phyloP scores from a whole-genome alignment of 2,797 vertebrate species.

The Phalloptychus januarius region DNA sequence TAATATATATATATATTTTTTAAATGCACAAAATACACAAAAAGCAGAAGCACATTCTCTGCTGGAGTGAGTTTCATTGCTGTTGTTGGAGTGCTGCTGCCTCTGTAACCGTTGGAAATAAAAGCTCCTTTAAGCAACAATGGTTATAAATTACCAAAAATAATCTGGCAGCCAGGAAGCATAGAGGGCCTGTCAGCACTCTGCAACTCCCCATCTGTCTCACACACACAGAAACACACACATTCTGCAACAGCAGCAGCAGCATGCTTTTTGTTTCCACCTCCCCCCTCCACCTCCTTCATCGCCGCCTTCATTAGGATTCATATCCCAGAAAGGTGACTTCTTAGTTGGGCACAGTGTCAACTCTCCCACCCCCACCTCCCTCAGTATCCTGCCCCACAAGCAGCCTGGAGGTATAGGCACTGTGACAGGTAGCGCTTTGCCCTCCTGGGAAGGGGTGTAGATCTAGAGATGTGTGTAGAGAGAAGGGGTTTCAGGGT shows the following conservation, averaged over 20 bases:
- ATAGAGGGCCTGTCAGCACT: conserved; percentile 79
- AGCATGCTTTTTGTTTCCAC: conserved; percentile 50
- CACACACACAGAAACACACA: conserved; percentile 35
- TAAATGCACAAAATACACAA: conserved; percentile 20
- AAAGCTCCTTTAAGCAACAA: conserved; percentile 76
- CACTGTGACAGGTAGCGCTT: conserved; percentile 81
- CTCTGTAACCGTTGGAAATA: conserved; percentile 61
- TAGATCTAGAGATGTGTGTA: conserved; percentile 2
- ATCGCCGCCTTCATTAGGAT: conserved; percentile 81
- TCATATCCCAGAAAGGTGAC: conserved; percentile 85
- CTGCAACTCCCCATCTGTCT: conserved; percentile 79
- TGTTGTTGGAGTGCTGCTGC: conserved; percentile 42
- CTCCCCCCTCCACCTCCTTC: conserved; percentile 39
- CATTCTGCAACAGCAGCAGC: conserved; percentile 51
- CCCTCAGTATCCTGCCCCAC: conserved; percentile 59
- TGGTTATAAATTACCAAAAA: conserved; percentile 83
- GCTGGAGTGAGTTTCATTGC: conserved; percentile 28
- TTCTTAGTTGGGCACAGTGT: conserved; percentile 82
- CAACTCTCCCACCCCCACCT: conserved; percentile 63
- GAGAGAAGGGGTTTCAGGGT: conserved; percentile 32
- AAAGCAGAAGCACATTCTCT: conserved; percentile 27
- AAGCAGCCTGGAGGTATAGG: conserved; percentile 79
- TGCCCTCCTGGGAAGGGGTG: conserved; percentile 67
- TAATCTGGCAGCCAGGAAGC: conserved; percentile 77
- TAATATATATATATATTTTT: too few relatives aligned